Evolutionary conservation across 2,888 invertebrate genomes (phyloP).

Genomic region (Eueremaeus valkanovi): DNA sequence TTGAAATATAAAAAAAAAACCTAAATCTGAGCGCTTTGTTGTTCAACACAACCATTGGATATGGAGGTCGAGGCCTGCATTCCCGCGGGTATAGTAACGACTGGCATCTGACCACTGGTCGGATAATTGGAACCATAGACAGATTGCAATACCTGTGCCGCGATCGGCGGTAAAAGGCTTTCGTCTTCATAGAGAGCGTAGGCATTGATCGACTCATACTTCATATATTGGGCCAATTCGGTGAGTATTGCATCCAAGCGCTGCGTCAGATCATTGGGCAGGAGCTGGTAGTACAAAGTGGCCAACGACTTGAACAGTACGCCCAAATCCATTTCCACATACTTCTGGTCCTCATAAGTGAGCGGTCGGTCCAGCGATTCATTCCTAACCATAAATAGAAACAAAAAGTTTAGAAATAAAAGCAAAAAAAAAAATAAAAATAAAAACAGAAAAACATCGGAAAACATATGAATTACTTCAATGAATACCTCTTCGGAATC

Average conservation of each 20-base stretch:
- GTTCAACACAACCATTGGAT: no score
- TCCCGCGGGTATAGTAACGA: no score
- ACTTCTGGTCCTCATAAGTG: background rate
- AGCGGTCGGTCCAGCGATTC: background rate
- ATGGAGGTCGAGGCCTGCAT: no score
- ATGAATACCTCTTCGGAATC: background rate
- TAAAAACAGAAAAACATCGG: background rate
- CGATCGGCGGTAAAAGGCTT: background rate
- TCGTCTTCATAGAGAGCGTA: background rate
- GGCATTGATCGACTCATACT: background rate
- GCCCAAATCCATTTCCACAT: background rate
- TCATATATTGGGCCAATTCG: constrained; percentile 2
- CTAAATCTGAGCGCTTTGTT: no score
- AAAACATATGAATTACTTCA: background rate
- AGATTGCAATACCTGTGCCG: background rate
- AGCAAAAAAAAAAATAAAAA: background rate
- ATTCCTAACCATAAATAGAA: background rate
- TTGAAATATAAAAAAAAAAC: no score
- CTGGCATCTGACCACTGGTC: background rate
- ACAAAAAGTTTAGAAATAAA: no score
- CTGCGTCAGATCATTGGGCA: background rate
- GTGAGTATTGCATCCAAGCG: background rate
- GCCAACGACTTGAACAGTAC: constrained; percentile 9
- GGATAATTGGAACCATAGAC: background rate
- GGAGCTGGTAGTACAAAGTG: background rate